Percentiles rank a stretch among this genome's conserved stretches.
These are phyloP conservation scores for Taurulus bubalis DNA, from an alignment of 2,113 vertebrate genomes.

Conservation along the genomic window DNA sequence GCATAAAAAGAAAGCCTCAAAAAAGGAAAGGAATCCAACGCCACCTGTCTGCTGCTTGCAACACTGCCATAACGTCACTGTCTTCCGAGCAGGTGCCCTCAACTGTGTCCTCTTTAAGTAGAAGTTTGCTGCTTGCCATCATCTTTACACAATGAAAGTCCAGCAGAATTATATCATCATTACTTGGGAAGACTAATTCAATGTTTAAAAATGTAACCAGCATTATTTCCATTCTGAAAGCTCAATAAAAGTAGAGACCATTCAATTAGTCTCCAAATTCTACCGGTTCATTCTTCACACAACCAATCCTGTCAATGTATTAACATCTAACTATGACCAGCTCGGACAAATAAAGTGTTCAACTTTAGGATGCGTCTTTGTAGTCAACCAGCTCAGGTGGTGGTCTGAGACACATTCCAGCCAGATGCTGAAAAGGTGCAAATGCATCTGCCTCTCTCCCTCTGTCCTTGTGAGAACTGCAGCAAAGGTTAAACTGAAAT, in stretches of 20 bases:
- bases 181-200: background rate
- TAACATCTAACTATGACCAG: background rate
- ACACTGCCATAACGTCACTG: background rate
- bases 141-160: background rate
- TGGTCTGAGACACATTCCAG: background rate
- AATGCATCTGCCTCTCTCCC: background rate
- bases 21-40: background rate
- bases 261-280: background rate
- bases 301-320: background rate
- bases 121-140: background rate
- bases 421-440: background rate
- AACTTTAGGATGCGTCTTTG: background rate
- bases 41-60: constrained; percentile 1
- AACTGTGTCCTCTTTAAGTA: background rate
- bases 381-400: no score
- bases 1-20: background rate
- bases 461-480: background rate
- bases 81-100: background rate
- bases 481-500: background rate
- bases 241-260: background rate
- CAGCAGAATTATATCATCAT: background rate
- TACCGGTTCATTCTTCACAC: background rate
- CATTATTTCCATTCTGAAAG: background rate
- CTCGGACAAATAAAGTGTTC: background rate
- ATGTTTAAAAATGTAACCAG: background rate